Percentiles rank a stretch among this genome's conserved stretches.
Evolutionary conservation across 2,888 invertebrate species (phyloP).

Genomic region (Buathra laborator): DNA sequence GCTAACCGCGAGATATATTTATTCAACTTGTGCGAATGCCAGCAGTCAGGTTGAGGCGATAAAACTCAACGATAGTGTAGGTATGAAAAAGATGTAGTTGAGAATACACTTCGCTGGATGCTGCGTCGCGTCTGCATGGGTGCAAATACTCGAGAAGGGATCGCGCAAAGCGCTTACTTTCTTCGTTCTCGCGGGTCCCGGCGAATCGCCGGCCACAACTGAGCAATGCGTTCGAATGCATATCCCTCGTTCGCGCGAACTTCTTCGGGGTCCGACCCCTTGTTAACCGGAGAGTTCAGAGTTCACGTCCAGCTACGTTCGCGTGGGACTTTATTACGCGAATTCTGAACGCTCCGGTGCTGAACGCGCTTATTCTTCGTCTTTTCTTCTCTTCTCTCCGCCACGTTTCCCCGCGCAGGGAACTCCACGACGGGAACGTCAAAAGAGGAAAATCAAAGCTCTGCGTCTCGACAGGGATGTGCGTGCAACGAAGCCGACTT

Average conservation of each 20-base stretch:
- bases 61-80: slow-evolving; percentile 7
- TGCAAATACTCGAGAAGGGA: neutral
- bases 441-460: slow-evolving; percentile 3
- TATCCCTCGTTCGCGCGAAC: slow-evolving; percentile 10
- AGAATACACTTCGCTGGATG: neutral
- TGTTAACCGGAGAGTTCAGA: slow-evolving; percentile 67
- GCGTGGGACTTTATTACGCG: slow-evolving; percentile 68
- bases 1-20: slow-evolving; percentile 1
- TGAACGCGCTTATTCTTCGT: slow-evolving; percentile 33
- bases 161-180: neutral
- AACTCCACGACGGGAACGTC: slow-evolving; percentile 8
- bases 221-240: slow-evolving; percentile 29
- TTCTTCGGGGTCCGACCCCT: slow-evolving; percentile 60
- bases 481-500: neutral
- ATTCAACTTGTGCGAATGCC: slow-evolving; percentile 1
- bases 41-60: slow-evolving; percentile 2
- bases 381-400: slow-evolving; percentile 20
- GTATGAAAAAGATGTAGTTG: neutral
- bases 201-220: slow-evolving; percentile 8
- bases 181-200: neutral
- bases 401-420: slow-evolving; percentile 12
- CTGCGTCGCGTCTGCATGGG: neutral
- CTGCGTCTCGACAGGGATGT: slow-evolving; percentile 7
- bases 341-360: slow-evolving; percentile 51
- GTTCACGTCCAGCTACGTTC: slow-evolving; percentile 63